Evolutionary conservation across 2,888 invertebrate genomes (phyloP), one percentile per base, ranked within the genome.

Genomic region (Eupithecia abbreviata): DNA sequence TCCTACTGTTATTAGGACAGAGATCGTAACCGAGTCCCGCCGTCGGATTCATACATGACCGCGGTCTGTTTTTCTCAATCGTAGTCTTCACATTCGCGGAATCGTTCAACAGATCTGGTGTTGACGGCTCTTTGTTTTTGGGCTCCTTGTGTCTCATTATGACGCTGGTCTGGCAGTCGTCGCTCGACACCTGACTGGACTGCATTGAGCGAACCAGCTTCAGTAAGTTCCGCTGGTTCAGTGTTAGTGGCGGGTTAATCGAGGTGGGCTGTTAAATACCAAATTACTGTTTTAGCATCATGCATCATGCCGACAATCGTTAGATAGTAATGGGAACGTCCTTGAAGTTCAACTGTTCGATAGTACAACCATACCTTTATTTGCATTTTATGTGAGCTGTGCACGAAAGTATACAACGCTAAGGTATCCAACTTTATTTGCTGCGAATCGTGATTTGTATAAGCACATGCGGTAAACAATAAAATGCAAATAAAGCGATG

Each of bases 41-140:
- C 66, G 90, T 91, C 74, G 95, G 96, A 85, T 97, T 96, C n/a
- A 97, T 95, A 86, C 97, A 97, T 0, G 97, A 97, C 73, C 97
- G 95, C 3, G 97, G 97, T 80, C 97, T 93, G 83, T 95, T 95
- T 88, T 96, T 96, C 81, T 96, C 96, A 49, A 93, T 80, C 5
- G 90, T 88, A 7, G 94, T 93, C 87, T 93, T 95, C 42, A 93
- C 90, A 75, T 94, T 94, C 6, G 95, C 95, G 4, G 96, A 96
- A 80, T 96, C 95, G 82, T 96, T 95, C 49, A 96, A 86, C 47
- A 96, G 87, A 85, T 96, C 96, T 51, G 96, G 96, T n/a, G 96
- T 95, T 12, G 95, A 95, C 3, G 95, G 95, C 80, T 95, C 95
- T 84, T 92, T 93, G 80, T 89, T 92, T 85, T 88, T 93, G 72